A percentile compares a stretch with the other conserved stretches of the same genome.
These are phyloP conservation scores for Pseudococcus jackbeardsleyi DNA, from an alignment of 2,888 invertebrate species.

Conservation along the genomic window DNA sequence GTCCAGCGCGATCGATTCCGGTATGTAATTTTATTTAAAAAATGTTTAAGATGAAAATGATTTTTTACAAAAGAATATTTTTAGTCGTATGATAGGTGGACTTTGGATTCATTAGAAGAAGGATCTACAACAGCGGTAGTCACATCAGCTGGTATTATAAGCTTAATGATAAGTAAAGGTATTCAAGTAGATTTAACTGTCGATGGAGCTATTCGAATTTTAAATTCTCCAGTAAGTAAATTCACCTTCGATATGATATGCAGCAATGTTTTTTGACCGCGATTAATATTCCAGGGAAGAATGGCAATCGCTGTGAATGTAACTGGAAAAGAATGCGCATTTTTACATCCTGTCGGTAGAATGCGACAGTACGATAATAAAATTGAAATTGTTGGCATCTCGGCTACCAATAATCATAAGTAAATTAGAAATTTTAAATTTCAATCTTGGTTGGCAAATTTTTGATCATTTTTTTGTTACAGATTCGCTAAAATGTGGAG, in stretches of 20 bases:
- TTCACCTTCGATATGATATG: neutral
- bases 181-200: constrained; percentile 61
- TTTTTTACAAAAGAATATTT: neutral
- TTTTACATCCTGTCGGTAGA: constrained; percentile 62
- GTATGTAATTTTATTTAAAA: neutral
- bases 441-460: neutral
- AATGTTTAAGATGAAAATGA: neutral
- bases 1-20: constrained; percentile 58
- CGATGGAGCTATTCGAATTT: constrained; percentile 58
- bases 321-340: constrained; percentile 60
- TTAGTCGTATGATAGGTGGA: constrained; percentile 58
- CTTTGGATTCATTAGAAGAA: constrained; percentile 56
- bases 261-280: neutral
- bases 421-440: neutral
- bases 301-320: constrained; percentile 57
- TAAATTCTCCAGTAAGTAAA: constrained; percentile 55
- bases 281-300: constrained; percentile 35
- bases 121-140: constrained; percentile 58
- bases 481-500: constrained; percentile 92
- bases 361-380: constrained; percentile 58
- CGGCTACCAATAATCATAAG: constrained; percentile 56
- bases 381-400: constrained; percentile 63
- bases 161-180: constrained; percentile 61
- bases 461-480: neutral
- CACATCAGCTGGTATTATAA: constrained; percentile 60